These are phyloP conservation scores for Metopia argyrocephala DNA, from an alignment of 2,888 invertebrate species.

Conservation along the genomic window DNA sequence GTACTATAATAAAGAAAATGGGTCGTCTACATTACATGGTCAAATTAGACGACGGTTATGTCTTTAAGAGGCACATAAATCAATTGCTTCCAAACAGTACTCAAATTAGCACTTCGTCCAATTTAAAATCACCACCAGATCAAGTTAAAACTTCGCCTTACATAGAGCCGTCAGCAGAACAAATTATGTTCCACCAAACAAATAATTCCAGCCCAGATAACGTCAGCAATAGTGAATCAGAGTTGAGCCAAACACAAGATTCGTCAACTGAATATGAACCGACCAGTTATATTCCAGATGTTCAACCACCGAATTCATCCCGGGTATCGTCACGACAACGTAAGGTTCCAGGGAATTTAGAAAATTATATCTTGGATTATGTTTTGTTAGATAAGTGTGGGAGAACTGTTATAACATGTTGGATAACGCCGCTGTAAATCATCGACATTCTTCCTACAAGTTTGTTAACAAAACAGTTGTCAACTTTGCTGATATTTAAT, in stretches of 20 bases:
- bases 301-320: neutral
- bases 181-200: neutral
- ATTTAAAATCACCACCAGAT: too few species aligned
- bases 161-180: neutral
- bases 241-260: neutral
- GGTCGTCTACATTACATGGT: conserved; percentile 29
- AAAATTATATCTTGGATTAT: conserved; percentile 18
- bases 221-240: neutral
- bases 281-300: neutral
- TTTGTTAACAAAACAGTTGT: too few species aligned
- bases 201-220: neutral
- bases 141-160: too few species aligned
- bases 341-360: neutral
- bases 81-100: neutral
- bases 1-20: conserved; percentile 31
- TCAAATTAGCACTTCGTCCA: neutral
- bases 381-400: neutral
- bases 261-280: neutral
- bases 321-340: neutral
- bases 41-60: conserved; percentile 4
- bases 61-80: conserved; percentile 21
- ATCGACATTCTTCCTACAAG: too few species aligned
- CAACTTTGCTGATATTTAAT: too few species aligned
- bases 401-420: conserved; percentile 20
- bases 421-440: too few species aligned